Conservation (phyloP, 2,888 invertebrate species). For the Serripes groenlandicus region DNA sequence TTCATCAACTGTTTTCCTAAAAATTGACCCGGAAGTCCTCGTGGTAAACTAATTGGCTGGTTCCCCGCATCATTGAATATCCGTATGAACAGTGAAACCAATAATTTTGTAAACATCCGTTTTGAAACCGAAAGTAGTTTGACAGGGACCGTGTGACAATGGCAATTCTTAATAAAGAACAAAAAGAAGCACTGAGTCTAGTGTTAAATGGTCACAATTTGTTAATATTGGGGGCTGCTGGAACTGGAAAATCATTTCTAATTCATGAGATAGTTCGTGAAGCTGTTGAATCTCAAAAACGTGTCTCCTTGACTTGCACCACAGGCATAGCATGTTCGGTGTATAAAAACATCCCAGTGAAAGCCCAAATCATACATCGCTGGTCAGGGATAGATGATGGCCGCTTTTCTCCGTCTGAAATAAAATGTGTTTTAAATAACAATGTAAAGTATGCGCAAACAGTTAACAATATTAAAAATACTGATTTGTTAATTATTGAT, state of each 20-base stretch:
- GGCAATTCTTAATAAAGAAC: conserved; percentile 33
- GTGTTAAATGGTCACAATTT: conserved; percentile 41
- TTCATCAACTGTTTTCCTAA: too few relatives aligned
- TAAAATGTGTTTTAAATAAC: conserved; percentile 25
- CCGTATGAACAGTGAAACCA: too few relatives aligned
- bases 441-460: conserved; percentile 33
- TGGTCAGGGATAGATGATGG: conserved; percentile 56
- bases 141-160: too few relatives aligned
- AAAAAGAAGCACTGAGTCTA: conserved; percentile 27
- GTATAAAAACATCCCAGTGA: conserved; percentile 5
- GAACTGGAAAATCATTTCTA: conserved; percentile 44
- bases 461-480: conserved; percentile 22
- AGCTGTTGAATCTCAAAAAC: not conserved
- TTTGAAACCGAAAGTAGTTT: too few relatives aligned
- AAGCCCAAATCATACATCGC: conserved; percentile 42
- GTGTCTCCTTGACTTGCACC: conserved; percentile 38
- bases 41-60: too few relatives aligned
- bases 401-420: conserved; percentile 33
- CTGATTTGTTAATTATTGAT: conserved; percentile 48
- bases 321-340: conserved; percentile 51
- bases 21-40: too few relatives aligned
- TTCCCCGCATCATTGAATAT: too few relatives aligned
- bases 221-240: conserved; percentile 33
- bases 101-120: too few relatives aligned
- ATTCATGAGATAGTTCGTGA: conserved; percentile 18